phyloP scores from a whole-genome alignment of 92 coral and sea anemone genomes.

The Diadumene lineata region DNA sequence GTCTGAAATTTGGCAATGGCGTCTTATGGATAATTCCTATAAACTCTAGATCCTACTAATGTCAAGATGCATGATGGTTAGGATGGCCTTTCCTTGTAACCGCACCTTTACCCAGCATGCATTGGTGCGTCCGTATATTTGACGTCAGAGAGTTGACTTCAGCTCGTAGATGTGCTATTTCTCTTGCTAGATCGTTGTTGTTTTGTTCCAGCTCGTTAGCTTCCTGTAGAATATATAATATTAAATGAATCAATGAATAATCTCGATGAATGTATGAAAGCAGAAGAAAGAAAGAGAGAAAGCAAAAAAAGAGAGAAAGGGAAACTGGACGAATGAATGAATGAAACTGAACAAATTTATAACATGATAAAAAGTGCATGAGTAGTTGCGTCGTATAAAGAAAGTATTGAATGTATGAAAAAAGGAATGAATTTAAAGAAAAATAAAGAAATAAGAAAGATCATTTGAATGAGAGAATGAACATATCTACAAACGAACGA shows the following conservation, averaged over 20 bases:
- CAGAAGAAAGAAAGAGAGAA: too few relatives aligned
- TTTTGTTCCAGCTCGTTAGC: constrained; percentile 11
- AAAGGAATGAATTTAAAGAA: too few relatives aligned
- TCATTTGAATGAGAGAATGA: neutral
- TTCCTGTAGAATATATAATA: constrained; percentile 1
- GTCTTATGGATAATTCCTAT: too few relatives aligned
- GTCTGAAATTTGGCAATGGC: too few relatives aligned
- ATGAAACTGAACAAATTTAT: neutral
- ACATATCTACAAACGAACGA: neutral
- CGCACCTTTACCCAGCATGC: constrained; percentile 1
- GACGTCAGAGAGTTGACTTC: constrained; percentile 12
- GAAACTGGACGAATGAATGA: too few relatives aligned
- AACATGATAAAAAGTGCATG: neutral
- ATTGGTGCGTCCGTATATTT: constrained; percentile 10
- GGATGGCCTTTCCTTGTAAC: neutral
- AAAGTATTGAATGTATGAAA: too few relatives aligned
- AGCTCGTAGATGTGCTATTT: constrained; percentile 9
- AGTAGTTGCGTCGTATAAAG: neutral
- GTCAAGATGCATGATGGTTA: neutral
- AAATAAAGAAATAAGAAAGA: too few relatives aligned
- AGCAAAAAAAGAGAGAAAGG: too few relatives aligned
- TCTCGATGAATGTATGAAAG: neutral
- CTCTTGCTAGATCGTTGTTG: constrained; percentile 15
- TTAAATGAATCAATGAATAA: too few relatives aligned
- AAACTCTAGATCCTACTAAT: too few relatives aligned